Evolutionary conservation across 1,140 invertebrate species (phyloP), one percentile per base, ranked within the genome.

Genomic region (Acromyrmex echinatior): DNA sequence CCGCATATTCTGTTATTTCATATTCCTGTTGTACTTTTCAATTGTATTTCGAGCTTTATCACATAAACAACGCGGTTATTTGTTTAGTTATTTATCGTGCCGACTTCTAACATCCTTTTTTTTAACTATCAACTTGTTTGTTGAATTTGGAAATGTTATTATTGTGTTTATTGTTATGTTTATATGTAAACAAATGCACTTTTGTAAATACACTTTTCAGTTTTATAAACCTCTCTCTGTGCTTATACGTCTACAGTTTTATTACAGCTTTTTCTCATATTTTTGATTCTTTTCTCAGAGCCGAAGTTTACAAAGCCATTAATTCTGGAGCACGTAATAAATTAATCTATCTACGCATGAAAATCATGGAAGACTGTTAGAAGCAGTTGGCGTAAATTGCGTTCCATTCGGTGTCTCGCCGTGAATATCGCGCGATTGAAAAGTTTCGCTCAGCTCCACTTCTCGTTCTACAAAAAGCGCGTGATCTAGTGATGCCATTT

Each of bases 381-480:
- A 21, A 70, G 39, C 66, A 70, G 14, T 39, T 70, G 39, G n/a
- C 39, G 66, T 35, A 35, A 5, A 10, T 10, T 45, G 31, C 31
- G 4, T 18, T 45, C 65, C 21, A 9, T 60, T 60, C 9, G 58
- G 14, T 51, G 25, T 60, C 65, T 65, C 79, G 65, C 51, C 62
- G 5, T 53, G 16, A 18, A 35, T 35, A n/a, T 82, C 80, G 58
- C 39, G 68, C 39, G 80, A 82, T 84, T 70, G 68, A 84, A 62
- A 39, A 16, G 14, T 12, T 63, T 6, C 25, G 21, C 66, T 25
- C 65, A 10, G 21, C 51, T 45, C 16, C 16, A 6, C 18, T 45
- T 10, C 28, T 35, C 31, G 49, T n/a, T 16, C n/a, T 62, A 35
- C 39, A 45, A 45, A 45, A 45, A 45, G 39, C 39, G 9, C 9